phyloP scores from a whole-genome alignment of 23 tunicate genomes.

The Ascidia mentula region DNA sequence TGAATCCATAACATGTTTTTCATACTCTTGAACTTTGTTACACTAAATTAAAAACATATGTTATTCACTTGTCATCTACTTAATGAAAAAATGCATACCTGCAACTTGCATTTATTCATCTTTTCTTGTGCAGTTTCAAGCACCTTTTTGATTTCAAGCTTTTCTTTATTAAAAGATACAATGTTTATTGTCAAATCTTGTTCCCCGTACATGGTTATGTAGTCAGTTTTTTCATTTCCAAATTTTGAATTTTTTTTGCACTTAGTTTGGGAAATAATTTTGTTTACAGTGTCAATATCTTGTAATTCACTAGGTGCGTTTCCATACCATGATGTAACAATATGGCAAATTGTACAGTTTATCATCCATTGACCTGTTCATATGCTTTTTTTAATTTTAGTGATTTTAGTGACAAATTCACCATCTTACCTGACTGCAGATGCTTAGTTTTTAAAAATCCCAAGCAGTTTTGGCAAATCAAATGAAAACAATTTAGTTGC shows the following conservation, averaged over 20 bases:
- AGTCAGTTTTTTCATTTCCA: slow-evolving; percentile 20
- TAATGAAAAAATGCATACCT: slow-evolving; percentile 23
- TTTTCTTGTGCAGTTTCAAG: slow-evolving; percentile 51
- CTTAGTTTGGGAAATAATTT: slow-evolving; percentile 11
- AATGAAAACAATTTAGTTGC: slow-evolving; percentile 59
- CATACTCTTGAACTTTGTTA: slow-evolving; percentile 55
- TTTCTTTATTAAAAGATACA: slow-evolving; percentile 60
- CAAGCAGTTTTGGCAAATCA: slow-evolving; percentile 47
- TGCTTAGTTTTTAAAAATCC: slow-evolving; percentile 25
- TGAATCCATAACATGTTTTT: slow-evolving; percentile 34
- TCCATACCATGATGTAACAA: slow-evolving; percentile 43
- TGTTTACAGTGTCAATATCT: slow-evolving; percentile 32
- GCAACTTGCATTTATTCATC: slow-evolving; percentile 43
- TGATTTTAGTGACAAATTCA: too few relatives aligned
- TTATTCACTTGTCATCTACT: background rate
- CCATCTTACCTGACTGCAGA: slow-evolving; percentile 34
- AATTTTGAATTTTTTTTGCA: background rate
- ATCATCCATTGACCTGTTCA: slow-evolving; percentile 18
- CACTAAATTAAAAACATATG: slow-evolving; percentile 12
- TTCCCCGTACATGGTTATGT: slow-evolving; percentile 59
- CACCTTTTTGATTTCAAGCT: slow-evolving; percentile 52
- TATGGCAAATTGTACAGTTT: slow-evolving; percentile 30
- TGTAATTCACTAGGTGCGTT: slow-evolving; percentile 32
- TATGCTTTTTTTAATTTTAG: background rate
- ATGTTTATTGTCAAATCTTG: slow-evolving; percentile 61